Percentiles rank a stretch among this genome's conserved stretches.
Evolutionary conservation across 2,888 invertebrate genomes (phyloP).

Genomic region (Sarcophaga variegata): DNA sequence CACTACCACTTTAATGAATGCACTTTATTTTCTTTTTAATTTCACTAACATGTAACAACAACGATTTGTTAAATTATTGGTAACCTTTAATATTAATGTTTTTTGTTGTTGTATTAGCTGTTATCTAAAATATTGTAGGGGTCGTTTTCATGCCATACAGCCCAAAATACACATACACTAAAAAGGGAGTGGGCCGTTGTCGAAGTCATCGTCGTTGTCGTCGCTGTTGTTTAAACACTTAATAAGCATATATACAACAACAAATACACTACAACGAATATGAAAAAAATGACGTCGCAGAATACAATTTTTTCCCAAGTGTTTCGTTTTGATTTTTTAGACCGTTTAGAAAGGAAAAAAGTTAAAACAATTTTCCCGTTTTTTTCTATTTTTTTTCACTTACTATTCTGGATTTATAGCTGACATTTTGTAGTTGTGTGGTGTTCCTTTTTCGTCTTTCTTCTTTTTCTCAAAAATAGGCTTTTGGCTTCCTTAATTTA

Average conservation of each 20-base stretch:
- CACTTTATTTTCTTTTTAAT: too few species aligned
- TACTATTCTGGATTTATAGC: conserved; percentile 92
- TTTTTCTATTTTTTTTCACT: conserved; percentile 79
- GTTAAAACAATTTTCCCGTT: conserved; percentile 31
- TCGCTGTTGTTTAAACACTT: conserved; percentile 39
- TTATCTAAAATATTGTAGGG: conserved; percentile 55
- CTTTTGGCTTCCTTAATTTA: conserved; percentile 31
- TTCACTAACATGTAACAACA: not conserved
- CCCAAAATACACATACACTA: conserved; percentile 31
- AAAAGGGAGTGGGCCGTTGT: conserved; percentile 71
- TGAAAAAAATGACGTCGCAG: conserved; percentile 79
- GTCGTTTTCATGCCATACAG: conserved; percentile 49
- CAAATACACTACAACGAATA: conserved; percentile 53
- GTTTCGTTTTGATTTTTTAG: conserved; percentile 23
- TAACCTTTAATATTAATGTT: conserved; percentile 4
- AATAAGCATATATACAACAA: conserved; percentile 46
- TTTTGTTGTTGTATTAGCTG: not conserved
- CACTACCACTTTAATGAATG: too few species aligned
- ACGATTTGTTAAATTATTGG: conserved; percentile 40
- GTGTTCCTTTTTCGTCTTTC: conserved; percentile 53
- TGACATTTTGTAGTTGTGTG: conserved; percentile 77
- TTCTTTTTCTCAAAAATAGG: conserved; percentile 37
- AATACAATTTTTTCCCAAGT: conserved; percentile 61
- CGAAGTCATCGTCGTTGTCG: not conserved
- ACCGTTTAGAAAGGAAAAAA: not conserved